These are phyloP conservation scores for Agrilus cyanescens DNA, from an alignment of 2,888 invertebrate genomes.

Conservation along the genomic window DNA sequence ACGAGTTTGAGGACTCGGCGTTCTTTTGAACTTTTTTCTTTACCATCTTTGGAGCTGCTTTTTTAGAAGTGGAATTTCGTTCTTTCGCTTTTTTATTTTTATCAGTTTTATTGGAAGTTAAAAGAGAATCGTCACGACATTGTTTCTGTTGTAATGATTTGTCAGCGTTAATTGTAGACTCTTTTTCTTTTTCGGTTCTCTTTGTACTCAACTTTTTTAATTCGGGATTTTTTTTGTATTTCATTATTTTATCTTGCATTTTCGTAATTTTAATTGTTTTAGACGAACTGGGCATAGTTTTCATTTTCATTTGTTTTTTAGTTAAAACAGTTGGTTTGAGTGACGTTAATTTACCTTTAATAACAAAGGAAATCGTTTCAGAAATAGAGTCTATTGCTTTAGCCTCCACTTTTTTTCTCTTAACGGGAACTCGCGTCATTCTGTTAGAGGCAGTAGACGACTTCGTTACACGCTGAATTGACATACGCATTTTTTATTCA, in stretches of 20 bases:
- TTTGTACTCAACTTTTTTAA: slow-evolving; percentile 4
- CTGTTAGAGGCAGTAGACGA: slow-evolving; percentile 13
- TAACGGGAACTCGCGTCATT: slow-evolving; percentile 17
- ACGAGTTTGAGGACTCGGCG: not conserved
- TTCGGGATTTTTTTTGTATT: not conserved
- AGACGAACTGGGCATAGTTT: slow-evolving; percentile 16
- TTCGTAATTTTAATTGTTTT: slow-evolving; percentile 39
- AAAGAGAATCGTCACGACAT: too few species aligned
- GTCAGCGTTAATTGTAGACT: not conserved
- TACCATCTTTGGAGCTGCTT: too few species aligned
- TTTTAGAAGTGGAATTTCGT: too few species aligned
- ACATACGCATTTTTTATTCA: slow-evolving; percentile 12
- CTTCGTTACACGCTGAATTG: slow-evolving; percentile 12
- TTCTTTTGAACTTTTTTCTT: not conserved
- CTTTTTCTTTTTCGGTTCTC: not conserved
- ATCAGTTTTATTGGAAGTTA: too few species aligned
- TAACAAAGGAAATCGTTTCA: slow-evolving; percentile 33
- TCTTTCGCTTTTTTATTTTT: too few species aligned
- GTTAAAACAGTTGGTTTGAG: slow-evolving; percentile 20
- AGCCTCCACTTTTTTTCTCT: slow-evolving; percentile 22
- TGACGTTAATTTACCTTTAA: slow-evolving; percentile 31
- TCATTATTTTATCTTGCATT: slow-evolving; percentile 16
- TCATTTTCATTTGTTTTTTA: slow-evolving; percentile 16
- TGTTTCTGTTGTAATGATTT: not conserved
- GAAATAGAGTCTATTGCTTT: slow-evolving; percentile 26